Percentiles rank a stretch among this genome's conserved stretches.
Evolutionary conservation across 2,113 vertebrate genomes (phyloP).

Genomic region (Piliocolobus tephrosceles): DNA sequence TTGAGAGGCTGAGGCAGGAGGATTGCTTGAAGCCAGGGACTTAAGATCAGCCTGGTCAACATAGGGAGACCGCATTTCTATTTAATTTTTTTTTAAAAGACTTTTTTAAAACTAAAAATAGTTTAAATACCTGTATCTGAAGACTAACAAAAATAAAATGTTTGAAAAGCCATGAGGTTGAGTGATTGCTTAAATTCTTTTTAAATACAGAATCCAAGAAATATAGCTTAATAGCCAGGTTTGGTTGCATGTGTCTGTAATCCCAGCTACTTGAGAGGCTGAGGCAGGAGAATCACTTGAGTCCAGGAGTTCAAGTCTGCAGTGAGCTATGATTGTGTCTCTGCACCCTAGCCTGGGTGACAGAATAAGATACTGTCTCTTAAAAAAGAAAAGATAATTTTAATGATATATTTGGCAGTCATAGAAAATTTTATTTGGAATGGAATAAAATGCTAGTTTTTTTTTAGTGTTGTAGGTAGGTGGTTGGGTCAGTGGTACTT

Average conservation of each 20-base stretch:
- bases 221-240: neutral
- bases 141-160: neutral
- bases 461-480: neutral
- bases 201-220: conserved; percentile 26
- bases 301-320: neutral
- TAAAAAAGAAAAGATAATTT: conserved; percentile 6
- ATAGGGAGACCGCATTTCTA: too few relatives aligned
- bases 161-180: conserved; percentile 6
- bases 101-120: neutral
- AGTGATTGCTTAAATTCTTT: neutral
- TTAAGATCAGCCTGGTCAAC: too few relatives aligned
- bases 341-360: neutral
- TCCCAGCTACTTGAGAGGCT: neutral
- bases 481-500: neutral
- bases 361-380: neutral
- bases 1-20: too few relatives aligned
- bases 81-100: too few relatives aligned
- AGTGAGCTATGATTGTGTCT: neutral
- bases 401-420: conserved; percentile 17
- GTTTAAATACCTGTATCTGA: neutral
- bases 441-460: neutral
- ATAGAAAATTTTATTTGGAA: neutral
- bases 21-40: too few relatives aligned
- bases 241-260: neutral
- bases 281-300: neutral